Evolutionary conservation across 2,113 vertebrate genomes (phyloP).

Genomic region (Xenotilapia longispinis): DNA sequence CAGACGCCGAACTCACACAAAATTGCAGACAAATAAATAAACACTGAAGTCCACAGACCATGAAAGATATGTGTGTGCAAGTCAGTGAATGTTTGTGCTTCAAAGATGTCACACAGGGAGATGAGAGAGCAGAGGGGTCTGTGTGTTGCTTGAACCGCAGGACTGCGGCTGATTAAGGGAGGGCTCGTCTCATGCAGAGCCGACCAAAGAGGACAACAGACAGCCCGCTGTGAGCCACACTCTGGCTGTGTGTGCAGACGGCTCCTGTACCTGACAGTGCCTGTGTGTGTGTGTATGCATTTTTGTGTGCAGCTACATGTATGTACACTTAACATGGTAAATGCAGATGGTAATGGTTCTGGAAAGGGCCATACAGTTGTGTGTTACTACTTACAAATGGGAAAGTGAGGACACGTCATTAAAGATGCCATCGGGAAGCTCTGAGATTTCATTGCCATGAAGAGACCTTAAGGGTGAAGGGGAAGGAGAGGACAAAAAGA

Average conservation of each 20-base stretch:
- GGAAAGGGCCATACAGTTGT: not conserved
- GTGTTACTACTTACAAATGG: conserved; percentile 85
- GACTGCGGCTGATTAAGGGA: conserved; percentile 21
- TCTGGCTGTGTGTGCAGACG: conserved; percentile 21
- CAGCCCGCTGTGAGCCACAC: conserved; percentile 40
- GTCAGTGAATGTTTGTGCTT: not conserved
- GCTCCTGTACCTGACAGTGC: not conserved
- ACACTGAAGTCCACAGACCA: conserved; percentile 36
- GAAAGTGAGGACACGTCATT: conserved; percentile 88
- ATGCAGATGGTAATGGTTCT: not conserved
- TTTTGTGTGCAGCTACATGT: not conserved
- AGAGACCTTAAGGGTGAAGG: conserved; percentile 79
- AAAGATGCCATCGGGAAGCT: conserved; percentile 90
- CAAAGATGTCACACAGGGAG: conserved; percentile 33
- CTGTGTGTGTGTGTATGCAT: not conserved
- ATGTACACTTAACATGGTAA: not conserved
- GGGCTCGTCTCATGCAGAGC: conserved; percentile 6
- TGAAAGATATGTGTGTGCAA: conserved; percentile 16
- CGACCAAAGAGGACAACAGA: conserved; percentile 55
- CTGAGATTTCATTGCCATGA: conserved; percentile 94
- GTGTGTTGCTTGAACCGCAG: conserved; percentile 47
- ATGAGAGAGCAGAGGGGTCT: conserved; percentile 45
- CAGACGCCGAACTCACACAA: not conserved
- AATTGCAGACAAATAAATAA: conserved; percentile 45
- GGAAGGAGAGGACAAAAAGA: not conserved